Evolutionary conservation across 2,113 vertebrate genomes (phyloP).

Genomic region (Actenoides lindsayi): DNA sequence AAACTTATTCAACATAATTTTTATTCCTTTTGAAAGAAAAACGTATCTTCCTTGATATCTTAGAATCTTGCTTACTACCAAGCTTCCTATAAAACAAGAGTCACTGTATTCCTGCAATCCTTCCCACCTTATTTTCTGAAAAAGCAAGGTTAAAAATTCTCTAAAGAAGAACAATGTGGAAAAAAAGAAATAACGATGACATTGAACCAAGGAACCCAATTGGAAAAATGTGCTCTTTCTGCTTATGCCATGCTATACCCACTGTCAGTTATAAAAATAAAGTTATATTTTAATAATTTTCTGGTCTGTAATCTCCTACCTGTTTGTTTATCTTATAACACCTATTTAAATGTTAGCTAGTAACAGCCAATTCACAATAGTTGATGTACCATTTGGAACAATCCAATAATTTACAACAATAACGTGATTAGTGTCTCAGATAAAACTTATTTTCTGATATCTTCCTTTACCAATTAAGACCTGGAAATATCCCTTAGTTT

Average conservation of each 20-base stretch:
- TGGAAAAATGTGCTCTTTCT: not conserved
- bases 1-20: not conserved
- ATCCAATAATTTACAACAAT: not conserved
- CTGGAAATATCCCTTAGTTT: not conserved
- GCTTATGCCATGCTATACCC: not conserved
- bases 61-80: not conserved
- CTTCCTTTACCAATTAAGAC: not conserved
- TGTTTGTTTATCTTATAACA: not conserved
- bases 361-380: not conserved
- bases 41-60: not conserved
- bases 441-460: not conserved
- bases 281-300: not conserved
- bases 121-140: not conserved
- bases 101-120: not conserved
- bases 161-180: not conserved
- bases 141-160: not conserved
- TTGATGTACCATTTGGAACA: not conserved
- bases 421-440: not conserved
- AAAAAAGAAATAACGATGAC: not conserved
- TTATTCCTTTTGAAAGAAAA: not conserved
- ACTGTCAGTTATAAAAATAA: not conserved
- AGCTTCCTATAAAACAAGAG: not conserved
- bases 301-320: not conserved
- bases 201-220: not conserved
- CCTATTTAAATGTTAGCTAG: not conserved